Conservation (phyloP, 1,140 invertebrate genomes). For the Cotesia vestalis region DNA sequence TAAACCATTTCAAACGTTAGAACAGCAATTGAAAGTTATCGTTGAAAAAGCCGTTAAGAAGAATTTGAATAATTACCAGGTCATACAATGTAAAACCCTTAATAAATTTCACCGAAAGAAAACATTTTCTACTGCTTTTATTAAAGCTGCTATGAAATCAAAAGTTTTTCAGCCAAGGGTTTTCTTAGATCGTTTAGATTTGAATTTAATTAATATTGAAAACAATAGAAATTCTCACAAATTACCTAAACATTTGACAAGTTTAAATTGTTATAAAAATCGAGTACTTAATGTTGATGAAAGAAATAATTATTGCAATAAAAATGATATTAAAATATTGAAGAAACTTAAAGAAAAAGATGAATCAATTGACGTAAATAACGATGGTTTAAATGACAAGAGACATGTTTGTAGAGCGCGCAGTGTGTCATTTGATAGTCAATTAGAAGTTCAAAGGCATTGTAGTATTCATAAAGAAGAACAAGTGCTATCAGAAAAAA, state of each 20-base stretch:
- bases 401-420: conserved; percentile 57
- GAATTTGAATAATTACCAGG: conserved; percentile 49
- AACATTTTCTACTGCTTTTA: conserved; percentile 46
- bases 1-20: conserved; percentile 47
- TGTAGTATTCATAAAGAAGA: conserved; percentile 48
- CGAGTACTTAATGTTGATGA: too few relatives aligned
- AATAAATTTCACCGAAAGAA: conserved; percentile 23
- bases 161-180: conserved; percentile 59
- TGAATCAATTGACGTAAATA: background rate
- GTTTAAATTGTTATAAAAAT: too few relatives aligned
- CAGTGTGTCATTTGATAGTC: conserved; percentile 46
- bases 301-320: too few relatives aligned
- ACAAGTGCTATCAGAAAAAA: conserved; percentile 23
- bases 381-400: conserved; percentile 11
- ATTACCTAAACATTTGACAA: too few relatives aligned
- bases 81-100: background rate
- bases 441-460: conserved; percentile 51
- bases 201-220: background rate
- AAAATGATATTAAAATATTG: too few relatives aligned
- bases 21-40: conserved; percentile 57
- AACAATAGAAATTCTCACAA: too few relatives aligned
- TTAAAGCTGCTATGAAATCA: conserved; percentile 50
- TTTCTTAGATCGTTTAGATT: conserved; percentile 48
- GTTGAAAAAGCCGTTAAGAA: conserved; percentile 57
- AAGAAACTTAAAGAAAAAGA: background rate